These are phyloP conservation scores for Platygyra sinensis DNA, from an alignment of 64 coral and sea anemone genomes.

Conservation along the genomic window DNA sequence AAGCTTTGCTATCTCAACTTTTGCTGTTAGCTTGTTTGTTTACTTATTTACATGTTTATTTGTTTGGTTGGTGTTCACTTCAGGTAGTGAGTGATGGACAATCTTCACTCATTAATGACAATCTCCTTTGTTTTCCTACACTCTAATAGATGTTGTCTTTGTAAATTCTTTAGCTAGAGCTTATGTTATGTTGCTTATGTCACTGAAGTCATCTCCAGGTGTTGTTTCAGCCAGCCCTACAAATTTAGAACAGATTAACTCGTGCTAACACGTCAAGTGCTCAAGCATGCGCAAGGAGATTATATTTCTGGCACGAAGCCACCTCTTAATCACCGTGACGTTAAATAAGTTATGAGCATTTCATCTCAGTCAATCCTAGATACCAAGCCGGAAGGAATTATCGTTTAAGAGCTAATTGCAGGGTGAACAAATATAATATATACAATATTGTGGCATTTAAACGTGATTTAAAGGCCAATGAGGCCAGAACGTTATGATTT, in stretches of 20 bases:
- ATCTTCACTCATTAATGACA: neutral
- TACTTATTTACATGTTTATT: neutral
- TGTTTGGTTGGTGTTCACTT: neutral
- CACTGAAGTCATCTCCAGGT: neutral
- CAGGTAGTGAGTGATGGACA: neutral
- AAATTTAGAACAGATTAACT: constrained; percentile 1
- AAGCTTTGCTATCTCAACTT: neutral
- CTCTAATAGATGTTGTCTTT: neutral
- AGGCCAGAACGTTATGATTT: too few species aligned
- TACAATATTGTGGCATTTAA: too few species aligned
- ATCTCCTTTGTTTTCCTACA: neutral
- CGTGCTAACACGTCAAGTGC: neutral
- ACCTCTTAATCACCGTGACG: neutral
- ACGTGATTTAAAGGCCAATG: too few species aligned
- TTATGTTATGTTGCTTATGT: too few species aligned
- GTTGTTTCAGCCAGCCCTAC: neutral
- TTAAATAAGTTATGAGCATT: too few species aligned
- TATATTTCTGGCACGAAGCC: neutral
- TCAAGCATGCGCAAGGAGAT: neutral
- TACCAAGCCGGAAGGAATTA: too few species aligned
- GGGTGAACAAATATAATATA: too few species aligned
- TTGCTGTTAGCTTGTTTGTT: neutral
- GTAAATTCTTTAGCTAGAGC: neutral
- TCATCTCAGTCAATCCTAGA: too few species aligned
- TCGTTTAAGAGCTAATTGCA: too few species aligned